Evolutionary conservation across 2,888 invertebrate species (phyloP).

Genomic region (Prenolepis imparis): DNA sequence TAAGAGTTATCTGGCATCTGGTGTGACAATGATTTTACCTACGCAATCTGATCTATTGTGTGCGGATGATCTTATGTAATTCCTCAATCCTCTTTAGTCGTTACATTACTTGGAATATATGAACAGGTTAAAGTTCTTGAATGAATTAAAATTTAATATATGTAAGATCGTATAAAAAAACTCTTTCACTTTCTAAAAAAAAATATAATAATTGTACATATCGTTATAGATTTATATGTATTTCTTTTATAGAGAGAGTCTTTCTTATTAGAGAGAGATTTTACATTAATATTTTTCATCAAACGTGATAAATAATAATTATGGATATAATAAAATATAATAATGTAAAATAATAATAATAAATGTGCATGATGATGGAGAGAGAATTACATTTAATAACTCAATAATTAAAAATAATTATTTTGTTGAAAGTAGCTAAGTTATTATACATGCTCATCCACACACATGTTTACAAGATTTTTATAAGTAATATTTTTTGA

Average conservation of each 20-base stretch:
- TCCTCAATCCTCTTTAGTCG: constrained; percentile 26
- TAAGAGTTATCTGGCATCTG: constrained; percentile 48
- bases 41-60: constrained; percentile 61
- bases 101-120: constrained; percentile 19
- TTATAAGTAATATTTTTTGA: not conserved
- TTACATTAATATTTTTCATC: constrained; percentile 13
- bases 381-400: not conserved
- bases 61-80: constrained; percentile 59
- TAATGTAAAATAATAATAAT: not conserved
- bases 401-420: not conserved
- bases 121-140: constrained; percentile 40
- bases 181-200: not conserved
- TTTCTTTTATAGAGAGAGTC: not conserved
- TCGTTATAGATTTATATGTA: not conserved
- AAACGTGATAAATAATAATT: not conserved
- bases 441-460: no score
- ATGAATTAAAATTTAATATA: not conserved
- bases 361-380: not conserved
- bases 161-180: not conserved
- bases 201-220: constrained; percentile 14
- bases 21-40: constrained; percentile 60
- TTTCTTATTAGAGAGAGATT: not conserved
- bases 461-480: not conserved
- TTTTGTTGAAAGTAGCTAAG: no score
- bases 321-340: not conserved